Percentiles rank a stretch among this genome's conserved stretches.
These are phyloP conservation scores for Eumaeus atala DNA, from an alignment of 1,140 invertebrate genomes.

Conservation along the genomic window DNA sequence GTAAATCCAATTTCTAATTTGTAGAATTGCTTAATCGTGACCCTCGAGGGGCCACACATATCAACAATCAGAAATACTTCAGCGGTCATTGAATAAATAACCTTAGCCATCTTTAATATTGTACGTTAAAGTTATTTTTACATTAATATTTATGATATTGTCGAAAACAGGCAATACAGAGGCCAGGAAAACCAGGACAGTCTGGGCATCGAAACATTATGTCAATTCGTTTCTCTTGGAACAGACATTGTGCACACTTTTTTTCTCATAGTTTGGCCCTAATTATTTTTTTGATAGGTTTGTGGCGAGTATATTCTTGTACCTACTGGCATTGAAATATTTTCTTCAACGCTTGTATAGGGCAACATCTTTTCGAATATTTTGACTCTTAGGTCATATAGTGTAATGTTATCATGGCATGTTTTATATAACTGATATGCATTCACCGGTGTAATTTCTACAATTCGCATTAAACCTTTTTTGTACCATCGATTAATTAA, in stretches of 20 bases:
- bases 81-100: constrained; percentile 5
- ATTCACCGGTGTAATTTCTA: constrained; percentile 4
- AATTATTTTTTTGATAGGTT: constrained; percentile 6
- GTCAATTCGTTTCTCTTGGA: constrained; percentile 3
- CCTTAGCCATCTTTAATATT: constrained; percentile 9
- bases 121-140: constrained; percentile 8
- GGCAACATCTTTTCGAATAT: constrained; percentile 12
- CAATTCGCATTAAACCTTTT: constrained; percentile 1
- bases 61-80: constrained; percentile 9
- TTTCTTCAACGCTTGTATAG: constrained; percentile 10
- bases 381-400: constrained; percentile 9
- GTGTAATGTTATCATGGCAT: constrained; percentile 10
- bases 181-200: constrained; percentile 11
- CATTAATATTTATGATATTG: constrained; percentile 11
- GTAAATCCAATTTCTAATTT: no score
- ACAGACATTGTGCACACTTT: constrained; percentile 10
- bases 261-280: constrained; percentile 8
- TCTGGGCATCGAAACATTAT: constrained; percentile 9
- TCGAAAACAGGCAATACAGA: constrained; percentile 12
- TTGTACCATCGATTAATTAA: constrained; percentile 13
- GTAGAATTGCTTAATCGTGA: constrained; percentile 9
- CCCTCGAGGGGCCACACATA: constrained; percentile 5
- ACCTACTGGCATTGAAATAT: constrained; percentile 11
- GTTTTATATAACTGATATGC: constrained; percentile 8
- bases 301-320: constrained; percentile 10